Percentiles rank a stretch among this genome's conserved stretches.
phyloP scores from a whole-genome alignment of 2,113 vertebrate species.

The Pitta sordida region DNA sequence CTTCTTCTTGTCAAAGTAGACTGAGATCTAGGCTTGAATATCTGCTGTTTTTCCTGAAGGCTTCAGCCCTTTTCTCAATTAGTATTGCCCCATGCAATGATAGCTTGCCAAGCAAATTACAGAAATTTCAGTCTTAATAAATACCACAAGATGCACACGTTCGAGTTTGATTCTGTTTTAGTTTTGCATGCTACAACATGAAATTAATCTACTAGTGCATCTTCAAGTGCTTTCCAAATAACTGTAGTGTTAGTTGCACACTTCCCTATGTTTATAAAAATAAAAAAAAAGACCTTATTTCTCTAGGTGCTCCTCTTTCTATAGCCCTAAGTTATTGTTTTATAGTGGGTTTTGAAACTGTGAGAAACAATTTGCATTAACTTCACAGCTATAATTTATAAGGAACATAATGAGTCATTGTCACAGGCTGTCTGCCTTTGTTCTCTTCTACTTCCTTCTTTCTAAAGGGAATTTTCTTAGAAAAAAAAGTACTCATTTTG shows the following conservation, averaged over 20 bases:
- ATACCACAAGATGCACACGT: slow-evolving; percentile 20
- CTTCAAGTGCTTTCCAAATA: slow-evolving; percentile 36
- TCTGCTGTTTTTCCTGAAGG: not conserved
- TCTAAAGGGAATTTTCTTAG: slow-evolving; percentile 73
- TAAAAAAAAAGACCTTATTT: not conserved
- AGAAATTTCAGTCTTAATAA: slow-evolving; percentile 36
- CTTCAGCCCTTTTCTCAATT: not conserved
- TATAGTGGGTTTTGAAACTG: slow-evolving; percentile 55
- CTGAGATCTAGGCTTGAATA: not conserved
- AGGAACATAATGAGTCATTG: slow-evolving; percentile 74
- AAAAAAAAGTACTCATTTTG: slow-evolving; percentile 55
- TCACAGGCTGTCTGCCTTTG: slow-evolving; percentile 59
- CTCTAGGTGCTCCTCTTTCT: slow-evolving; percentile 48
- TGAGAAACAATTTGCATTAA: slow-evolving; percentile 61
- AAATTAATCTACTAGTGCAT: slow-evolving; percentile 27
- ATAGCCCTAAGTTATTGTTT: slow-evolving; percentile 52
- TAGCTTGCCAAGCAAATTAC: slow-evolving; percentile 25
- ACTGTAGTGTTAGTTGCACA: not conserved
- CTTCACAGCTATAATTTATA: slow-evolving; percentile 71
- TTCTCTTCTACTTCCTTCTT: slow-evolving; percentile 74
- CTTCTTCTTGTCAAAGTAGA: not conserved
- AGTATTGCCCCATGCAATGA: not conserved
- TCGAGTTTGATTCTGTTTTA: slow-evolving; percentile 16
- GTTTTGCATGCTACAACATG: not conserved
- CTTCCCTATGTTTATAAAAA: not conserved